Evolutionary conservation across 92 coral and sea anemone genomes (phyloP).

Genomic region (Montipora capitata): DNA sequence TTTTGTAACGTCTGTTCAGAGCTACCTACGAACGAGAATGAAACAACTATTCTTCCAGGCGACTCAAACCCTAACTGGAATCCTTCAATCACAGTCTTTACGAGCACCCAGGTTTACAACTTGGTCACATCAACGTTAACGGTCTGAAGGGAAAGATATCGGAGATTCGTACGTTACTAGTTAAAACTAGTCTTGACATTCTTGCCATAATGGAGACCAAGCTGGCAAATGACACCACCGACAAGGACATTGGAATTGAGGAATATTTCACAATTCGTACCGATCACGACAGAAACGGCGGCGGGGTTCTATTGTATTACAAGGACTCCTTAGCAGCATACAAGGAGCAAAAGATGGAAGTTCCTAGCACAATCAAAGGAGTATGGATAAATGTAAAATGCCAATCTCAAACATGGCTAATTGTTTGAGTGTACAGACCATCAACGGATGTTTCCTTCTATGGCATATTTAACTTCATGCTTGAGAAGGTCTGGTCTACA

Average conservation of each 20-base stretch:
- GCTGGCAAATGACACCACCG: slow-evolving; percentile 25
- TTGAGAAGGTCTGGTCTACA: slow-evolving; percentile 34
- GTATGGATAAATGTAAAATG: slow-evolving; percentile 17
- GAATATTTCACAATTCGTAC: slow-evolving; percentile 11
- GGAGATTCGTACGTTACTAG: slow-evolving; percentile 1
- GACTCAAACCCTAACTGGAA: slow-evolving; percentile 7
- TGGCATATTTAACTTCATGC: neutral
- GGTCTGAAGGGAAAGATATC: slow-evolving; percentile 21
- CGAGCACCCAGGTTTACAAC: slow-evolving; percentile 5
- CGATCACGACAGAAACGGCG: neutral
- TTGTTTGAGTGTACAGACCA: too few relatives aligned
- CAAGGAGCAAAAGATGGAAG: slow-evolving; percentile 3
- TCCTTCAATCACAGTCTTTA: slow-evolving; percentile 6
- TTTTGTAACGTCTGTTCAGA: neutral
- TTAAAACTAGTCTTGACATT: slow-evolving; percentile 14
- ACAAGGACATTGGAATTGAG: slow-evolving; percentile 1
- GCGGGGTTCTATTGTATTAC: neutral
- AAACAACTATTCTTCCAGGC: too few relatives aligned
- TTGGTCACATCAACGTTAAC: slow-evolving; percentile 10
- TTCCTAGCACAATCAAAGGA: slow-evolving; percentile 10
- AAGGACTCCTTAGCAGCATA: slow-evolving; percentile 17
- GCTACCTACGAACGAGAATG: slow-evolving; percentile 11
- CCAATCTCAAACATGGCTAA: slow-evolving; percentile 22
- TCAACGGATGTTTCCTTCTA: slow-evolving; percentile 5
- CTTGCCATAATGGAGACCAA: slow-evolving; percentile 32